These are phyloP conservation scores for Hippasteria phrygiana DNA, from an alignment of 53 echinoderm and acorn worm species.

Conservation along the genomic window DNA sequence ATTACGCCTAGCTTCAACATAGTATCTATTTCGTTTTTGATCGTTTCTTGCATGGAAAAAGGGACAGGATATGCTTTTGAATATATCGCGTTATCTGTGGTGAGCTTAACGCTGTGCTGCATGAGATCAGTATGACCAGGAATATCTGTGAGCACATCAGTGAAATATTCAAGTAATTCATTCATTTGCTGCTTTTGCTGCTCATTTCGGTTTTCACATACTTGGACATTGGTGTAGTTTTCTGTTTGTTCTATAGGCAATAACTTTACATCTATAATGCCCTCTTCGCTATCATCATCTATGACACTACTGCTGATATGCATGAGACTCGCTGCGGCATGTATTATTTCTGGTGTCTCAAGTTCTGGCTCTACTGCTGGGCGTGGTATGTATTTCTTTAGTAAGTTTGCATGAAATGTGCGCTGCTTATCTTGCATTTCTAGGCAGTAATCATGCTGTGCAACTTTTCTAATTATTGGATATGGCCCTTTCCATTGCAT, in stretches of 20 bases:
- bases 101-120: background rate
- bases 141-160: slow-evolving; percentile 17
- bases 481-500: slow-evolving; percentile 28
- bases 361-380: background rate
- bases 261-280: background rate
- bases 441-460: background rate
- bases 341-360: background rate
- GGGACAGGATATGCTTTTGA: slow-evolving; percentile 27
- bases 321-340: background rate
- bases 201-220: background rate
- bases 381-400: slow-evolving; percentile 21
- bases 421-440: background rate
- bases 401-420: slow-evolving; percentile 29
- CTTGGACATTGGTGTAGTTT: background rate
- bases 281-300: slow-evolving; percentile 27
- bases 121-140: slow-evolving; percentile 9
- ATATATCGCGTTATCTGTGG: background rate
- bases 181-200: slow-evolving; percentile 8
- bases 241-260: slow-evolving; percentile 7
- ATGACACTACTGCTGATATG: background rate
- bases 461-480: background rate
- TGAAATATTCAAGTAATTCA: background rate
- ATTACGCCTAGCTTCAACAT: slow-evolving; percentile 59
- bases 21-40: slow-evolving; percentile 40
- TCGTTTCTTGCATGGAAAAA: slow-evolving; percentile 9